Evolutionary conservation across 2,113 vertebrate species (phyloP).

Genomic region (Phalacrocorax brasilianus): DNA sequence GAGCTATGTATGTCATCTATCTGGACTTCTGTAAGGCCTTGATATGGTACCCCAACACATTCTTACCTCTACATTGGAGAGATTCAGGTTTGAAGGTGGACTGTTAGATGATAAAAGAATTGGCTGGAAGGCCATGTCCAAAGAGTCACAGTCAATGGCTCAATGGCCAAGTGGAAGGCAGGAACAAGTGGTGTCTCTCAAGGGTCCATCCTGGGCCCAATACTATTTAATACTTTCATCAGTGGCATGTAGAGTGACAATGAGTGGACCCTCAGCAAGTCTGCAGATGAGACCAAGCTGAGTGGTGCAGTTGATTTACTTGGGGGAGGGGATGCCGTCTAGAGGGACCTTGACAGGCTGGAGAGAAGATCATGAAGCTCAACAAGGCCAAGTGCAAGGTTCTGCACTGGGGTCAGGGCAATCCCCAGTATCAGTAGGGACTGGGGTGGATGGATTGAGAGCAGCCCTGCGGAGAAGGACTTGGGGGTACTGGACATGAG

Average conservation of each 20-base stretch:
- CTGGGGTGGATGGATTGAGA: neutral
- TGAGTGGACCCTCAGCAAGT: neutral
- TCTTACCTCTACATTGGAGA: neutral
- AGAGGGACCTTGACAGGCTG: neutral
- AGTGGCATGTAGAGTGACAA: neutral
- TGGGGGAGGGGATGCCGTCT: neutral
- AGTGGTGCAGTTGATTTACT: neutral
- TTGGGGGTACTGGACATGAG: no score
- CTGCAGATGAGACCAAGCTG: neutral
- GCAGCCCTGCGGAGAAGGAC: neutral
- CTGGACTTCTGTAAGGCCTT: neutral
- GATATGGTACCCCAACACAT: neutral
- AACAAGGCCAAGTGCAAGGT: neutral
- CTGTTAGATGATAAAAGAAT: neutral
- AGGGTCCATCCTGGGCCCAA: neutral
- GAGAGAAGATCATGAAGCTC: neutral
- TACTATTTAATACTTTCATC: neutral
- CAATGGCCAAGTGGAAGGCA: neutral
- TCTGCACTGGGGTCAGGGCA: neutral
- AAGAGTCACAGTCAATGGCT: neutral
- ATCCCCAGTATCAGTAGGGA: neutral
- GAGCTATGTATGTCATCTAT: neutral
- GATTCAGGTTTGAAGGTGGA: neutral
- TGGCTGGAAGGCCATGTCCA: neutral
- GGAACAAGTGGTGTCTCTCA: neutral